Evolutionary conservation across 2,113 vertebrate genomes (phyloP).

Genomic region (Toxotes jaculatrix): DNA sequence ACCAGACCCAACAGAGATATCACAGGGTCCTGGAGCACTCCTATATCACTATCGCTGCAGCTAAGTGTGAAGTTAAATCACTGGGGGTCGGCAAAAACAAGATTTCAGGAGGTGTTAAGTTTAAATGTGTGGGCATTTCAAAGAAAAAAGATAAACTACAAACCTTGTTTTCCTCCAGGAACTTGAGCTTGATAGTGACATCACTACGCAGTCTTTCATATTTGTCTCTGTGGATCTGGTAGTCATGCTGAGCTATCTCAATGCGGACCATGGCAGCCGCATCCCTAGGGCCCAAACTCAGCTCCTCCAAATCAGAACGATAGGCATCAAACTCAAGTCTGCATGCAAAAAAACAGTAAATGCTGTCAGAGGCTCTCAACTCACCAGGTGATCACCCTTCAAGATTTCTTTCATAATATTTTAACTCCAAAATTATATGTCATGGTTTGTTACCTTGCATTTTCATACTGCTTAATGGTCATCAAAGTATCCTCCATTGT

Average conservation of each 20-base stretch:
- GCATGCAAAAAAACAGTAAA: conserved; percentile 11
- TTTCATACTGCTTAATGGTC: conserved; percentile 96
- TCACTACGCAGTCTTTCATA: conserved; percentile 95
- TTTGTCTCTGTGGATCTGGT: conserved; percentile 94
- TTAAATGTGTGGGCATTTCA: neutral
- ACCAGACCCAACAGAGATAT: neutral
- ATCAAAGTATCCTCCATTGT: conserved; percentile 98
- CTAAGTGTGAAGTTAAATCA: neutral
- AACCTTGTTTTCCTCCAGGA: conserved; percentile 98
- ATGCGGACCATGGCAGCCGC: conserved; percentile 89
- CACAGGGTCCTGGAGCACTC: neutral
- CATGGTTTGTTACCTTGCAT: conserved; percentile 86
- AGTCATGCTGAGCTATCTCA: conserved; percentile 92
- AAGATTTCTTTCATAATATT: neutral
- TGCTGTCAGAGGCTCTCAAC: neutral
- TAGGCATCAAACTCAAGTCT: conserved; percentile 98
- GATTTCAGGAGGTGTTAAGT: neutral
- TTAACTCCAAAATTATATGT: neutral
- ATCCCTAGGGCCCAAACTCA: conserved; percentile 93
- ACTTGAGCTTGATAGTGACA: conserved; percentile 97
- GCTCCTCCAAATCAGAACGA: conserved; percentile 95
- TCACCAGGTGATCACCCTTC: neutral
- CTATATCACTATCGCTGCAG: neutral
- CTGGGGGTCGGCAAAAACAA: neutral
- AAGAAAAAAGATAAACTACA: neutral